Percentiles rank a stretch among this genome's conserved stretches.
Conservation (phyloP, 2,113 vertebrate species). For the Myxocyprinus asiaticus region DNA sequence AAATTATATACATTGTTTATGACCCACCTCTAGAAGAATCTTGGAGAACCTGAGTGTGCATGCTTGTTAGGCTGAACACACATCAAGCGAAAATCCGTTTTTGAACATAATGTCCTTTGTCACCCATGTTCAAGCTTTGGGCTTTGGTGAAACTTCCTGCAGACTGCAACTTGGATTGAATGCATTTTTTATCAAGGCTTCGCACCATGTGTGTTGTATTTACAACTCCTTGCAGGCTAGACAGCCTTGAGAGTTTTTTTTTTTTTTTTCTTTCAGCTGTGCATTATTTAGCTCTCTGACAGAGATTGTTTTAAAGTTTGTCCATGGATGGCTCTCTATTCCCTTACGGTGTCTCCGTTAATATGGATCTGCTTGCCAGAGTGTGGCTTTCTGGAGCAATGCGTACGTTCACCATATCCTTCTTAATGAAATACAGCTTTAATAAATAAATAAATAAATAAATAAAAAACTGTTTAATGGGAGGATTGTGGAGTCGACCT, state of each 20-base stretch:
- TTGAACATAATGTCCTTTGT: conserved; percentile 49
- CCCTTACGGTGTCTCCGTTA: conserved; percentile 27
- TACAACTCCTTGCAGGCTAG: conserved; percentile 68
- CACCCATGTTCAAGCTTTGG: conserved; percentile 42
- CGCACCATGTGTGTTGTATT: conserved; percentile 69
- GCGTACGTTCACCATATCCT: conserved; percentile 32
- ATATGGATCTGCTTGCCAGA: conserved; percentile 17
- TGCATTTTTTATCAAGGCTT: conserved; percentile 48
- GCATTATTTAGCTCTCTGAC: conserved; percentile 67
- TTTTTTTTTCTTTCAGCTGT: conserved; percentile 53
- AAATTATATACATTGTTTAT: neutral
- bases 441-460: conserved; percentile 73
- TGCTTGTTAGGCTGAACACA: neutral
- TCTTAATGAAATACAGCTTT: conserved; percentile 72
- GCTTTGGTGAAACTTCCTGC: conserved; percentile 36
- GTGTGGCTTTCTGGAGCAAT: conserved; percentile 13
- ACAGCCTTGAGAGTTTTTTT: conserved; percentile 55
- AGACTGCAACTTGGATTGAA: conserved; percentile 62
- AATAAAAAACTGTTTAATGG: conserved; percentile 57
- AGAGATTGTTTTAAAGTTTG: conserved; percentile 63
- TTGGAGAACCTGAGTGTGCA: neutral
- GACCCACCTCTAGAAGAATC: neutral
- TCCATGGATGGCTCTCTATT: neutral
- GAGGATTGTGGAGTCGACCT: conserved; percentile 56
- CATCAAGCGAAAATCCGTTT: conserved; percentile 10